Base-by-base conservation (phyloP, 2,113 vertebrate genomes). In the Silurus glanis region DNA sequence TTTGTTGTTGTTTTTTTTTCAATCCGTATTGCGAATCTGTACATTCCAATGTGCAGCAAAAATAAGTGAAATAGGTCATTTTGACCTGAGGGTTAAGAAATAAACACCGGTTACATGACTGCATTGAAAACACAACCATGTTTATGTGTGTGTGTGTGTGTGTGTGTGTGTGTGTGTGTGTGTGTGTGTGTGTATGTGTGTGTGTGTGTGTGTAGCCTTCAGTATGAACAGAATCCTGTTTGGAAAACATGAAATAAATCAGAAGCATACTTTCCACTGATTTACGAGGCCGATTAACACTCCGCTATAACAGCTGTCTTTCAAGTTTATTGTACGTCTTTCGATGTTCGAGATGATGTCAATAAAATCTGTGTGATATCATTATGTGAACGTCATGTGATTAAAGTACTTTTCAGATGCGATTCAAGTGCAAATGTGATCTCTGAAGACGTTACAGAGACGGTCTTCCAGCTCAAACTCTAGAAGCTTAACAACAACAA, bases 31-130 rank as follows among this genome's bases (percentile, higher is more conserved):
- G 49, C 55, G 13, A 12, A 25, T 79, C 17, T 0, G 7, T 58
- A 28, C 76, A 37, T 56, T 79, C n/a, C 13, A 17, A 9, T 37
- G 25, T 37, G 53, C 14, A 37, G 16, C 3, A 58, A 56, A 79
- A 79, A 79, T 56, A 79, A 79, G 14, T 28, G 9, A 58, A 28
- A 55, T 28, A 79, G n/a, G 76, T 79, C 76, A 58, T 28, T 56
- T 28, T 79, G 76, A 79, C 53, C 76, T 28, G 51, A 28, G 53
- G 76, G 13, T 58, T 56, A 28, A 23, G 37, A 58, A 82, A 64
- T 47, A 82, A 64, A 62, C 80, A 51, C 23, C 25, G 47, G 80
- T 51, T 64, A 82, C 7, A 3, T 21, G 45, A 80, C 14, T 45
- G 56, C 37, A 37, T 37, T 37, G 37, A 37, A 37, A 37, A 37